Evolutionary conservation across 37 sponge, comb jelly and placozoan genomes (phyloP).

Genomic region (Bolinopsis microptera): DNA sequence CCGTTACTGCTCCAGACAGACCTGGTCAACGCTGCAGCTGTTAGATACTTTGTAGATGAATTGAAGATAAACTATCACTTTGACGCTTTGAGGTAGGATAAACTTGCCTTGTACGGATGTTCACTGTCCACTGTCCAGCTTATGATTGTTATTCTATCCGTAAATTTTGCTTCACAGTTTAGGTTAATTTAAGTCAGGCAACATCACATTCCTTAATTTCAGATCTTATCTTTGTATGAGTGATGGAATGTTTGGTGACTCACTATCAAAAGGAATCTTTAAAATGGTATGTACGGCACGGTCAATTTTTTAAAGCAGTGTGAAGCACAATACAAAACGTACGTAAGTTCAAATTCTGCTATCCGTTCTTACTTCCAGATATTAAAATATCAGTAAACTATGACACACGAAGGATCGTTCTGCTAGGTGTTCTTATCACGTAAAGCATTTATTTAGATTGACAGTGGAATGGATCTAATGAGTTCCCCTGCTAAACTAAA

Average conservation of each 20-base stretch:
- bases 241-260: slow-evolving; percentile 64
- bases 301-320: too few species aligned
- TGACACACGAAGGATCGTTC: neutral
- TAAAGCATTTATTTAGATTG: neutral
- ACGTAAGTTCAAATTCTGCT: too few species aligned
- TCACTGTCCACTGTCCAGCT: too few species aligned
- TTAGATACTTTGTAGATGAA: slow-evolving; percentile 4
- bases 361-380: too few species aligned
- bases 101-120: too few species aligned
- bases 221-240: slow-evolving; percentile 39
- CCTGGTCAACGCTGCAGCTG: slow-evolving; percentile 15
- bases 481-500: neutral
- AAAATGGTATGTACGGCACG: slow-evolving; percentile 25
- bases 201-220: too few species aligned
- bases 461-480: slow-evolving; percentile 27
- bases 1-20: neutral
- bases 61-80: neutral
- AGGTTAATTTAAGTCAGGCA: too few species aligned
- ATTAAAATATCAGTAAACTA: too few species aligned
- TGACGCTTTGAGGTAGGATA: neutral
- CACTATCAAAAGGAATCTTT: slow-evolving; percentile 42
- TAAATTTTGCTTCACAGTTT: too few species aligned
- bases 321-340: too few species aligned
- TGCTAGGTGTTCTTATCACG: neutral
- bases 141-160: too few species aligned